These are phyloP conservation scores for Drosophila bipectinata DNA, from an alignment of 1,140 invertebrate genomes.

Conservation along the genomic window DNA sequence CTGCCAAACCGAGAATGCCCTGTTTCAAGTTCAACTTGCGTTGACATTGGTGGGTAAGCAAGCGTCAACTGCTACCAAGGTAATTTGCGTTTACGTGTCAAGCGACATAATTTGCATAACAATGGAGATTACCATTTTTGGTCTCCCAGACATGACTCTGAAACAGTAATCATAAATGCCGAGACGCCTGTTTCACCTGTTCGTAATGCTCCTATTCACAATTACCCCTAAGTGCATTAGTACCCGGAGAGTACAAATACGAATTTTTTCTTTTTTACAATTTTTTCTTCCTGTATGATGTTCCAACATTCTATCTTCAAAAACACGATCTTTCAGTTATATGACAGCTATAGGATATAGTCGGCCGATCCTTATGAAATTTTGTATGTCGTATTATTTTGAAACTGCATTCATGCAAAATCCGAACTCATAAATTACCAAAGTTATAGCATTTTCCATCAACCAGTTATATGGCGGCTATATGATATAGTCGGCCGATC, in stretches of 20 bases:
- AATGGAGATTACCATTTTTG: conserved; percentile 82
- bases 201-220: conserved; percentile 20
- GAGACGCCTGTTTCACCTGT: conserved; percentile 63
- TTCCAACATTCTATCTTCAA: too few species aligned
- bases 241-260: not conserved
- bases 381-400: too few species aligned
- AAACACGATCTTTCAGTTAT: too few species aligned
- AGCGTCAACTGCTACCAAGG: conserved; percentile 24
- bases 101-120: conserved; percentile 81
- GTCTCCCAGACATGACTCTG: conserved; percentile 67
- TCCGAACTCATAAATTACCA: too few species aligned
- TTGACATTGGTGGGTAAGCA: conserved; percentile 16
- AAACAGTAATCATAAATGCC: conserved; percentile 5
- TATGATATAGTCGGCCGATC: too few species aligned
- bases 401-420: too few species aligned
- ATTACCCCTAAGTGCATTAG: conserved; percentile 5
- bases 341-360: too few species aligned
- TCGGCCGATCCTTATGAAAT: too few species aligned
- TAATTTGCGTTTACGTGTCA: conserved; percentile 70
- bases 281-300: too few species aligned
- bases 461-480: too few species aligned
- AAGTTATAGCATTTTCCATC: too few species aligned
- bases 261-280: too few species aligned
- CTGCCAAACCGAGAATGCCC: not conserved
- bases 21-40: conserved; percentile 1